phyloP scores from a whole-genome alignment of 35 echinoderm and acorn worm genomes.

The Ptychodera flava region DNA sequence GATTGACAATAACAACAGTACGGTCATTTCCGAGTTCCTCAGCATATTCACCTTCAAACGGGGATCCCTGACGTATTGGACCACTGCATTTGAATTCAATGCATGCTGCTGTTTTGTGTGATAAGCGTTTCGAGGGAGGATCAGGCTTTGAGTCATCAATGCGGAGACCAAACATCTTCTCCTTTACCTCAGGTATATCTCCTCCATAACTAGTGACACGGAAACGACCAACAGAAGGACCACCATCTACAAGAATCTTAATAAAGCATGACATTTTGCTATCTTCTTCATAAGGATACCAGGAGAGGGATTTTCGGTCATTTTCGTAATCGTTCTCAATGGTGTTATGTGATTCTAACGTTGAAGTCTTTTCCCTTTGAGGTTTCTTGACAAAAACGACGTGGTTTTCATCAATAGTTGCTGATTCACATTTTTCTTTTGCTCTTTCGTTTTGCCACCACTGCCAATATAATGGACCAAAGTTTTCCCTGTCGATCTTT shows the following conservation, averaged over 20 bases:
- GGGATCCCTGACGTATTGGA: neutral
- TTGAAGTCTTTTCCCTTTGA: too few relatives aligned
- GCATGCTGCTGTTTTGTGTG: neutral
- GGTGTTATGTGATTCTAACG: neutral
- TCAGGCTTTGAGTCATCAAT: neutral
- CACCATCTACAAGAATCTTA: neutral
- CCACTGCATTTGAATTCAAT: constrained; percentile 1
- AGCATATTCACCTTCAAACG: neutral
- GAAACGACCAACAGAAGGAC: neutral
- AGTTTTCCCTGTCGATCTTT: neutral
- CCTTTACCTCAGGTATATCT: neutral
- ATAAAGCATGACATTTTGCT: neutral
- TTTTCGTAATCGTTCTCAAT: neutral
- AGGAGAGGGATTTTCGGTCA: neutral
- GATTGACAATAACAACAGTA: neutral
- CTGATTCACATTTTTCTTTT: neutral
- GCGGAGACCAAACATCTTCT: neutral
- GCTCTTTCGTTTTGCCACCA: neutral
- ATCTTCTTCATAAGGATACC: neutral
- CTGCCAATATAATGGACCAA: neutral
- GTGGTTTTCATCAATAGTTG: neutral
- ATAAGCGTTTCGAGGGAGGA: neutral
- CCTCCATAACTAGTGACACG: neutral
- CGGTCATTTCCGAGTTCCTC: neutral
- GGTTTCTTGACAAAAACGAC: neutral